These are phyloP conservation scores for Bradypodion pumilum DNA, from an alignment of 2,797 vertebrate species.

Conservation along the genomic window DNA sequence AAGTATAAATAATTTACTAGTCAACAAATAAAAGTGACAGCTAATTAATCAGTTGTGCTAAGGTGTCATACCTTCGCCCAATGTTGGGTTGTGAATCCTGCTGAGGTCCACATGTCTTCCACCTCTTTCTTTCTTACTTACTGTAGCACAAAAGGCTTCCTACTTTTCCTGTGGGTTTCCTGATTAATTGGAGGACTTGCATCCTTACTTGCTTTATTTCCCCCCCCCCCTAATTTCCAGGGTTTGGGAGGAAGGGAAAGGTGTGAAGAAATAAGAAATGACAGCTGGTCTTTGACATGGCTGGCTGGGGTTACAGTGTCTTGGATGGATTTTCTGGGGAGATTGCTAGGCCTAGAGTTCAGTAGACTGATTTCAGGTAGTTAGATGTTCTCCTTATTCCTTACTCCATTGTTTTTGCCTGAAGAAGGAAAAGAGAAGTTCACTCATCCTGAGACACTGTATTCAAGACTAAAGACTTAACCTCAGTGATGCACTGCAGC, in stretches of 20 bases:
- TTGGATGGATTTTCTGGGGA: not conserved
- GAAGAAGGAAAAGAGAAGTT: not conserved
- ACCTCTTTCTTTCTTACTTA: conserved; percentile 31
- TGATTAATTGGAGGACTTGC: conserved; percentile 26
- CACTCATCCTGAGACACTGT: not conserved
- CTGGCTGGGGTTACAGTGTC: not conserved
- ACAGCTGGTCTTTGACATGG: conserved; percentile 8
- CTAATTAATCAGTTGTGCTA: conserved; percentile 86
- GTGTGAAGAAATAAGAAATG: conserved; percentile 13
- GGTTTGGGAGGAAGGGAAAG: not conserved
- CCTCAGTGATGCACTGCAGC: too few species aligned
- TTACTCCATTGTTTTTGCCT: not conserved
- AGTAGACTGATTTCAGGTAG: not conserved
- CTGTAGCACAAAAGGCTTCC: conserved; percentile 25
- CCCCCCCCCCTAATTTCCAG: not conserved
- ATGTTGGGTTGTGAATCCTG: conserved; percentile 56
- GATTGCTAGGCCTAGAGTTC: not conserved
- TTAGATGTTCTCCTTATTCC: not conserved
- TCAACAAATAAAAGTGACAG: conserved; percentile 88
- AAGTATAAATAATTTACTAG: conserved; percentile 93
- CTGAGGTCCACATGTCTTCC: conserved; percentile 58
- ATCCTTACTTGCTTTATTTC: not conserved
- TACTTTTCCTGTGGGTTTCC: not conserved
- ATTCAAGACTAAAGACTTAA: not conserved
- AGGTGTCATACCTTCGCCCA: conserved; percentile 67